Percentiles rank a stretch among this genome's conserved stretches.
These are phyloP conservation scores for Drosophila grimshawi DNA, from an alignment of 1,140 invertebrate species.

Conservation along the genomic window DNA sequence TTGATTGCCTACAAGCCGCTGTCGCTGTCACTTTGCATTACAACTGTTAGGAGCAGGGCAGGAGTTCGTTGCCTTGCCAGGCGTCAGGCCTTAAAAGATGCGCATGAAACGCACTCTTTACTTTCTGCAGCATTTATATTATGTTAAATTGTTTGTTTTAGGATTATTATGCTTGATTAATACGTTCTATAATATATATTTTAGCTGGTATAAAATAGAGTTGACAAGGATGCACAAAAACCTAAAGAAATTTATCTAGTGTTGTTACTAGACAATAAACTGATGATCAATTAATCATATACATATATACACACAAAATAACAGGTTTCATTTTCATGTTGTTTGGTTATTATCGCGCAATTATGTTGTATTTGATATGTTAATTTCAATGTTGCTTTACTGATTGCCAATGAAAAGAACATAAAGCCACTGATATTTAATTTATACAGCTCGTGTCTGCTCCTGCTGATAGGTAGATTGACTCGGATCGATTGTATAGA, in stretches of 20 bases:
- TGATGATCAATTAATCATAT: conserved; percentile 15
- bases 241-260: neutral
- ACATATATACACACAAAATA: conserved; percentile 8
- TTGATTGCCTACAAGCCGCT: conserved; percentile 76
- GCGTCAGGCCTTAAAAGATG: conserved; percentile 30
- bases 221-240: neutral
- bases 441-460: conserved; percentile 74
- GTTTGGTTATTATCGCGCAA: conserved; percentile 72
- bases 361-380: conserved; percentile 82
- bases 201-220: neutral
- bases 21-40: conserved; percentile 81
- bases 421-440: conserved; percentile 65
- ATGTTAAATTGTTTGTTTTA: conserved; percentile 4
- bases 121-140: neutral
- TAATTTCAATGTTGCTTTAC: conserved; percentile 59
- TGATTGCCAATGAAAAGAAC: conserved; percentile 63
- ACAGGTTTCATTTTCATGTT: conserved; percentile 51
- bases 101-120: conserved; percentile 10
- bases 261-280: conserved; percentile 7
- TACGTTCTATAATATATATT: neutral
- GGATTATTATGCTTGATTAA: conserved; percentile 4
- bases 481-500: conserved; percentile 51
- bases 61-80: neutral
- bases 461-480: conserved; percentile 19
- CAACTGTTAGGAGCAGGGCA: conserved; percentile 33